Percentiles rank a stretch among this genome's conserved stretches.
Conservation (phyloP, 2,797 vertebrate species). For the Discoglossus pictus region DNA sequence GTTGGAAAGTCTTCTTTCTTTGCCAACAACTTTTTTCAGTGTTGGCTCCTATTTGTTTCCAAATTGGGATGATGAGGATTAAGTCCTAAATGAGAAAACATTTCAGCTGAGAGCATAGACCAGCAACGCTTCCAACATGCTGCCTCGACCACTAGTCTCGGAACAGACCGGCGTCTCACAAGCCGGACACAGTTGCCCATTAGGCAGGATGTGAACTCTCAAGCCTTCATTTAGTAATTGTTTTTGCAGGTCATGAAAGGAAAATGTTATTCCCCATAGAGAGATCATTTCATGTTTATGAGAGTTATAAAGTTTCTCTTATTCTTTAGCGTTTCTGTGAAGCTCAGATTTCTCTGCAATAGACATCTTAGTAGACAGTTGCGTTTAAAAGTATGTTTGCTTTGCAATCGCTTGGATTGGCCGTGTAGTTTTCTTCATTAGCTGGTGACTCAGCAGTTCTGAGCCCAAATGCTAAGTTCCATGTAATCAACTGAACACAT, state of each 20-base stretch:
- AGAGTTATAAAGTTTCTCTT: slow-evolving; percentile 11
- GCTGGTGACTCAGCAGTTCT: too few relatives aligned
- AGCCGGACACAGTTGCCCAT: slow-evolving; percentile 35
- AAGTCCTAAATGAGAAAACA: not conserved
- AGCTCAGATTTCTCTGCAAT: slow-evolving; percentile 16
- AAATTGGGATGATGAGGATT: slow-evolving; percentile 20
- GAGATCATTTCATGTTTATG: slow-evolving; percentile 3
- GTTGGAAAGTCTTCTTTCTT: not conserved
- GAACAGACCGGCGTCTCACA: slow-evolving; percentile 21
- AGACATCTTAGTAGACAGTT: too few relatives aligned
- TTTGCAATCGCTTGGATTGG: too few relatives aligned
- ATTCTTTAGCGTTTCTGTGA: not conserved
- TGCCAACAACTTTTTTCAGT: slow-evolving; percentile 10
- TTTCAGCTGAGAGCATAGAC: not conserved
- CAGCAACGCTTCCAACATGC: slow-evolving; percentile 7
- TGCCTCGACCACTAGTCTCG: not conserved
- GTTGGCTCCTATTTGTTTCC: slow-evolving; percentile 17
- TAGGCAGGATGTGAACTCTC: slow-evolving; percentile 38
- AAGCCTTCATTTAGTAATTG: slow-evolving; percentile 30
- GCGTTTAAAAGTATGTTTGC: too few relatives aligned
- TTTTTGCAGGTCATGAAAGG: slow-evolving; percentile 36
- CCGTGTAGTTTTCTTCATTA: too few relatives aligned
- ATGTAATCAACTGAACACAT: too few relatives aligned
- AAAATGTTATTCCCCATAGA: slow-evolving; percentile 28
- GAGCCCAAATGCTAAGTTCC: too few relatives aligned